phyloP scores from a whole-genome alignment of 2,888 invertebrate genomes.

The Dolomedes plantarius region DNA sequence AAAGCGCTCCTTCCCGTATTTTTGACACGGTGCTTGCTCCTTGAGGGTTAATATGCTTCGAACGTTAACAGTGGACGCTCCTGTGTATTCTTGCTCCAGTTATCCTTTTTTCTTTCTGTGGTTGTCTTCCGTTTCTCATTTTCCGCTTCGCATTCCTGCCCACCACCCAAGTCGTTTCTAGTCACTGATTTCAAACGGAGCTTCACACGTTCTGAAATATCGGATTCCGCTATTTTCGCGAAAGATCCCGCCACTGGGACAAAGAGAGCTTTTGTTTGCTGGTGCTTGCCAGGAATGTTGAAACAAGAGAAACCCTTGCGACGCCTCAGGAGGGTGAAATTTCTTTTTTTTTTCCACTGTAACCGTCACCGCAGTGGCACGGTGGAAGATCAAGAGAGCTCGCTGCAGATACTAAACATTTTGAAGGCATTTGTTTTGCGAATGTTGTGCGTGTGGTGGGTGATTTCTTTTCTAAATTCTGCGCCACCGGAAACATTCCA shows the following conservation, averaged over 20 bases:
- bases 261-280: not conserved
- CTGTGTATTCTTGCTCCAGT: too few species aligned
- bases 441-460: too few species aligned
- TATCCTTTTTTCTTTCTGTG: too few species aligned
- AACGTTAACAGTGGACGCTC: too few species aligned
- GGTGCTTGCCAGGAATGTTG: not conserved
- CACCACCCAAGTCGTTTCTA: conserved; percentile 63
- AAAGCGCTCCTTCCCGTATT: too few species aligned
- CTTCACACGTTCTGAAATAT: conserved; percentile 57
- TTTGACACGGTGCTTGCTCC: too few species aligned
- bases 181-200: conserved; percentile 40
- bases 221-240: conserved; percentile 28
- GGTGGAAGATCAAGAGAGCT: not conserved
- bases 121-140: too few species aligned
- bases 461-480: too few species aligned
- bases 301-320: not conserved
- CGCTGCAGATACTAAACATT: too few species aligned
- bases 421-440: not conserved
- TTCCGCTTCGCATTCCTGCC: not conserved
- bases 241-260: not conserved
- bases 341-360: not conserved
- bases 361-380: not conserved
- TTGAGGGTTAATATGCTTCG: too few species aligned
- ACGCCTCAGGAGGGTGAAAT: not conserved
- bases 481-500: not conserved